Evolutionary conservation across 2,797 vertebrate genomes (phyloP), one percentile per base, ranked within the genome.

Genomic region (Ispidina lecontei): DNA sequence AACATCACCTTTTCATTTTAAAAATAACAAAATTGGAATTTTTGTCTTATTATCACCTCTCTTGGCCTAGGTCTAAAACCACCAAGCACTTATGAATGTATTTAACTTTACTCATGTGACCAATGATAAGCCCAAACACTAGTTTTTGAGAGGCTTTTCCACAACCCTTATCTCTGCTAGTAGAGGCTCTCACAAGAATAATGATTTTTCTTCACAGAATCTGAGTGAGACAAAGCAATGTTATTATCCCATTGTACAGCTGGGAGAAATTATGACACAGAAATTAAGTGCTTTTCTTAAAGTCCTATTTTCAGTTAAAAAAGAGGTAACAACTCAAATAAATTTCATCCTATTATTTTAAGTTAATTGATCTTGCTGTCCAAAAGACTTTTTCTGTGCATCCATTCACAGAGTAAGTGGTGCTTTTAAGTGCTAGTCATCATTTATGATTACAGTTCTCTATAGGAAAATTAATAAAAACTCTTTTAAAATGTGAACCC

Each of bases 161-260:
- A 79, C 37, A 73, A 26, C 5, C 14, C 21, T 86, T 91, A 94
- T 94, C 93, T 94, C 49, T 70, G 14, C 52, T 76, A 82, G 85
- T 67, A 65, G 74, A 76, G 44, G 28, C n/a, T 94, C 58, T 89
- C 52, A 84, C 44, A 91, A 87, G 84, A 94, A 94, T 96, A 96
- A 94, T 94, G 74, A 95, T 60, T 93, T 94, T 96, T 93, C 81
- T 88, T 89, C 64, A 82, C 60, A 84, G 90, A 95, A 88, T 79
- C 60, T 64, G 49, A 54, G 74, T 49, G 77, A 90, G 90, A 95
- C 94, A 94, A 95, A 93, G 68, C 71, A 84, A 64, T 71, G 72
- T 74, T 94, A 93, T 93, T 92, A 92, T 86, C 54, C 62, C 46
- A 60, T 90, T 95, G 87, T 94, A 90, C 63, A 71, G 71, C 59